These are phyloP conservation scores for Neodiprion virginianus DNA, from an alignment of 1,140 invertebrate species.

Conservation along the genomic window DNA sequence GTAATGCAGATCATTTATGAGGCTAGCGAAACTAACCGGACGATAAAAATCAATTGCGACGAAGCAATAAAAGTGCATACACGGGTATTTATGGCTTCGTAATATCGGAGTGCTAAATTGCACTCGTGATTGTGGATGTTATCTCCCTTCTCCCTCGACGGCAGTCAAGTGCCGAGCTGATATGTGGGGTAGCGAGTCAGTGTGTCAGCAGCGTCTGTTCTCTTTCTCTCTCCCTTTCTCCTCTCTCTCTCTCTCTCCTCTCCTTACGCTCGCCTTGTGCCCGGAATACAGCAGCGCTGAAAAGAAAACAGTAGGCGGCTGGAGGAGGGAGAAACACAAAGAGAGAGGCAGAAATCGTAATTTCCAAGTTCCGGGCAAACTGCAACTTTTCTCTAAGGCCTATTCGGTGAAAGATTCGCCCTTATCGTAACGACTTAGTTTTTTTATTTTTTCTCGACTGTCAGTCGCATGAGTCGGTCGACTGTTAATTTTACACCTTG, in stretches of 20 bases:
- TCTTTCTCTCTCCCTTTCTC: slow-evolving; percentile 46
- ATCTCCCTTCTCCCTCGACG: slow-evolving; percentile 20
- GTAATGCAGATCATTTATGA: no score
- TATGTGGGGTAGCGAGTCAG: slow-evolving; percentile 64
- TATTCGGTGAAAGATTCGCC: background rate
- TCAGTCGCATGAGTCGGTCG: no score
- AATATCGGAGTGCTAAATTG: background rate
- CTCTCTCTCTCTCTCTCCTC: slow-evolving; percentile 11
- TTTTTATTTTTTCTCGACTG: no score
- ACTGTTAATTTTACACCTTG: no score
- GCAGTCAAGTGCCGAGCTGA: slow-evolving; percentile 38
- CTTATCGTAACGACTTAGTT: no score
- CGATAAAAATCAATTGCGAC: no score
- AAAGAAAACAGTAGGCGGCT: background rate
- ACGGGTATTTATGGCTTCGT: no score
- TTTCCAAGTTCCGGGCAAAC: background rate
- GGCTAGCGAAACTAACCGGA: no score
- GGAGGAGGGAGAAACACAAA: background rate
- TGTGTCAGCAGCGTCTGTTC: slow-evolving; percentile 60
- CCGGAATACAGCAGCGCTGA: background rate
- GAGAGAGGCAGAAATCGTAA: background rate
- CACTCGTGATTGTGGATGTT: background rate
- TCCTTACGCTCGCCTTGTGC: slow-evolving; percentile 14
- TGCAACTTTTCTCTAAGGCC: background rate
- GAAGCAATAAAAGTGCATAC: no score